These are phyloP conservation scores for Bradypus variegatus DNA, from an alignment of 2,797 vertebrate species.

Conservation along the genomic window DNA sequence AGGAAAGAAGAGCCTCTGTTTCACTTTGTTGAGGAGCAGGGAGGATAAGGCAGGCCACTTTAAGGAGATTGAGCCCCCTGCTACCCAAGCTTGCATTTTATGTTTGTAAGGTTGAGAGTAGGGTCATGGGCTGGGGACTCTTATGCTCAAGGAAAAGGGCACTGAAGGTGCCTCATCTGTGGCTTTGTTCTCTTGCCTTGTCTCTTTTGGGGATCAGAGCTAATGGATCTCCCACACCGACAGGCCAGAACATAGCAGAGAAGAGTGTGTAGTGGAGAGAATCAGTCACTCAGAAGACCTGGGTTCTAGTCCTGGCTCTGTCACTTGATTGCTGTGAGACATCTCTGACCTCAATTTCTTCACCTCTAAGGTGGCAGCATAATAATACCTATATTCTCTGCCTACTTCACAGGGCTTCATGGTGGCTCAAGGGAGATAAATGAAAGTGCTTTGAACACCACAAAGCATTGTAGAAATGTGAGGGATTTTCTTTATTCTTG, in stretches of 20 bases:
- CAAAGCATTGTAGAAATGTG: neutral
- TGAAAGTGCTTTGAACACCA: neutral
- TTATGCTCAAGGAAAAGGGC: neutral
- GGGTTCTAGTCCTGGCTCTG: neutral
- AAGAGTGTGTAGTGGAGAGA: neutral
- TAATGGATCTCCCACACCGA: neutral
- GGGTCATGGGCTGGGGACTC: accelerated
- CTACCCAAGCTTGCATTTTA: neutral
- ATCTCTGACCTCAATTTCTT: neutral
- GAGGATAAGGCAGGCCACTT: neutral
- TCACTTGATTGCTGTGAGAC: neutral
- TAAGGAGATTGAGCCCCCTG: neutral
- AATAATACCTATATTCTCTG: neutral
- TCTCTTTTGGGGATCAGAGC: neutral
- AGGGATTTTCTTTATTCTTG: neutral
- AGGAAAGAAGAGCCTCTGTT: neutral
- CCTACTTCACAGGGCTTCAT: neutral
- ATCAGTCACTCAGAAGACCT: neutral
- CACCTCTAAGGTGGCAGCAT: neutral
- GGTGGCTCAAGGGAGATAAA: neutral
- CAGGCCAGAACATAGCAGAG: neutral
- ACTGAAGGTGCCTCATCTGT: neutral
- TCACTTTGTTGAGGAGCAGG: neutral
- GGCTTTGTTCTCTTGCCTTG: neutral
- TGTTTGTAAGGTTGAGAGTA: neutral